These are phyloP conservation scores for Piscicola geometra DNA, from an alignment of 2,888 invertebrate species.

Conservation along the genomic window DNA sequence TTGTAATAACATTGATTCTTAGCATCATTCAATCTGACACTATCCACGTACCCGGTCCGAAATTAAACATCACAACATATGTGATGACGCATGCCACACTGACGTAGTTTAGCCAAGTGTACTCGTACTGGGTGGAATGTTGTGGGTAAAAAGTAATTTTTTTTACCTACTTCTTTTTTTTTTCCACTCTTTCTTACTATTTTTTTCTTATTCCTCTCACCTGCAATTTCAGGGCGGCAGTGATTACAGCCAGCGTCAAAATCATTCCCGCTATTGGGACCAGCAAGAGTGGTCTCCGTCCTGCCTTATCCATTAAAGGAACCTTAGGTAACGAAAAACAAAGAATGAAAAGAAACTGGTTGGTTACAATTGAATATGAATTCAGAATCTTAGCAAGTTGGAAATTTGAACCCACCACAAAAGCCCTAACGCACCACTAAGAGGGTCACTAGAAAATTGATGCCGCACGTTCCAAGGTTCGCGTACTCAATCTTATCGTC, in stretches of 20 bases:
- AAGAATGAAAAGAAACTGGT: no score
- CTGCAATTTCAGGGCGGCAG: slow-evolving; percentile 58
- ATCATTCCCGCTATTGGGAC: slow-evolving; percentile 76
- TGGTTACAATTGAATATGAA: no score
- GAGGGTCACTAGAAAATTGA: slow-evolving; percentile 93
- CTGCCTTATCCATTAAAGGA: slow-evolving; percentile 91
- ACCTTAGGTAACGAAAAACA: no score
- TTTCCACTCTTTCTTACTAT: no score
- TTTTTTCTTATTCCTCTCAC: slow-evolving; percentile 42
- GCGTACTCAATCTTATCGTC: slow-evolving; percentile 83
- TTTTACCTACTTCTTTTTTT: no score
- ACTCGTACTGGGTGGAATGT: slow-evolving; percentile 46
- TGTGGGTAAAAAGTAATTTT: slow-evolving; percentile 37
- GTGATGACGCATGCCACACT: slow-evolving; percentile 69
- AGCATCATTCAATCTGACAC: no score
- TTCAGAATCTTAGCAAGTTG: no score
- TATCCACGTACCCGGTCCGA: slow-evolving; percentile 69
- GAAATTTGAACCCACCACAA: no score
- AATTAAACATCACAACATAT: slow-evolving; percentile 81
- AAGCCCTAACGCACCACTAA: slow-evolving; percentile 60
- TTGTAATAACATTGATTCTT: no score
- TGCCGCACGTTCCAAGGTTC: slow-evolving; percentile 86
- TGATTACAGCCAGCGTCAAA: slow-evolving; percentile 61
- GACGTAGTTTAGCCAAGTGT: slow-evolving; percentile 47
- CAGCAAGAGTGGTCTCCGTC: slow-evolving; percentile 81